Evolutionary conservation across 2,113 vertebrate species (phyloP), one percentile per base, ranked within the genome.

Genomic region (Pipra filicauda): DNA sequence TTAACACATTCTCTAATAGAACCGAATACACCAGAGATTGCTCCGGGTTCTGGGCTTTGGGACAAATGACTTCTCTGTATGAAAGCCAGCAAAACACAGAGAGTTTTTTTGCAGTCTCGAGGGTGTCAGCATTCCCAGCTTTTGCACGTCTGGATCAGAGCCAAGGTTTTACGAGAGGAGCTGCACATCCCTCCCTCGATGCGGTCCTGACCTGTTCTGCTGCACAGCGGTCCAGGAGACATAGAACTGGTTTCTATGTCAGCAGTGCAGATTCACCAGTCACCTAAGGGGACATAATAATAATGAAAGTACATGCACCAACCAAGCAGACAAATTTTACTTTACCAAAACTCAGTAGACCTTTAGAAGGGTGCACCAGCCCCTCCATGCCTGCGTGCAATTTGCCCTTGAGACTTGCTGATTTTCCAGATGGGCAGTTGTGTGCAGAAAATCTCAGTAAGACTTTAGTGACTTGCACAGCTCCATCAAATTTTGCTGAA

Each of bases 401-500:
- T 73, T 88, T 84, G 72, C 57, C 80, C 85, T 92, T 85, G 85
- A 94, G 76, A 84, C 30, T 35, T 0, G 0, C 24, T 0, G 0
- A 4, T 88, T 94, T 92, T 93, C 69, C 59, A 81, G 13, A 37
- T 6, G 6, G 61, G 69, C 35, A 11, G 24, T 4, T 77, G 48
- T 33, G 51, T 52, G 61, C 2, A 1, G 61, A 67, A 92, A 90
- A 78, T 84, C 83, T 51, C 78, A 58, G 76, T 15, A 65, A 84
- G 69, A n/a, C 48, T 95, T 79, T n/a, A 83, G 90, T 75, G 86
- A 49, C 76, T 94, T 46, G 65, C 72, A 46, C 15, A 52, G 61
- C 57, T 91, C 80, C 83, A 94, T 93, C 94, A 89, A 79, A 85
- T 96, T 93, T 76, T 8, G 11, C 65, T 90, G 85, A 96, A 67